Base-by-base conservation (phyloP, 2,797 vertebrate species). In the Microtus agrestis region DNA sequence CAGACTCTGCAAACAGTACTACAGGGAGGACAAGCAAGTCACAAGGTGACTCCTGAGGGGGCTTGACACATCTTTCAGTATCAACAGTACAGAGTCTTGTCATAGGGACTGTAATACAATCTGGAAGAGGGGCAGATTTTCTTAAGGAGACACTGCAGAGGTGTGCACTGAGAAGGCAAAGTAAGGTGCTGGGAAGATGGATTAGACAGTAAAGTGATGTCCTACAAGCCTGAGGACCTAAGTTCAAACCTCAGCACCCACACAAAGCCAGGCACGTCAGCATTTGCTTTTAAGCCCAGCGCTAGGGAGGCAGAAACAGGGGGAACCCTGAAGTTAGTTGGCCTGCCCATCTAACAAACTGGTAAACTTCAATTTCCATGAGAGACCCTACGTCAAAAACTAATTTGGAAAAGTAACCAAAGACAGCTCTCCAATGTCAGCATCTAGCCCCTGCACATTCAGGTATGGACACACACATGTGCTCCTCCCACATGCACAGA, bases 111-210 rank as follows among this genome's bases (percentile, higher is more conserved):
- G 19, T 14, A 59, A 59, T 59, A 59, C 6, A 54, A 92, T 31
- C 61, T 77, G 12, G 29, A 78, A 37, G 67, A 74, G 27, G 54
- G 5, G 27, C 12, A 51, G 27, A 2, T 15, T 11, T 67, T 51
- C 63, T 76, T 40, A 88, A 95, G 37, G 21, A 94, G 87, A 93
- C 12, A 43, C 76, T 65, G 89, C 17, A 37, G n/a, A 91, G 48
- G 11, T 13, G 34, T 21, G 46, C 2, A 9, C 11, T 12, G 31
- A 77, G 25, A 31, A 80, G 5, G 17, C 5, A 21, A 87, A 43
- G 67, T 29, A 29, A 67, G 15, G 37, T 73, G 29, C 54, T 59
- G 27, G 86, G 29, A 13, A 76, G 40, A 34, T 76, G 54, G 86
- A 14, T 34, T 61, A 19, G 40, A 31, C 56, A 82, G 37, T 43